These are phyloP conservation scores for Osmerus mordax DNA, from an alignment of 2,113 vertebrate genomes.

Conservation along the genomic window DNA sequence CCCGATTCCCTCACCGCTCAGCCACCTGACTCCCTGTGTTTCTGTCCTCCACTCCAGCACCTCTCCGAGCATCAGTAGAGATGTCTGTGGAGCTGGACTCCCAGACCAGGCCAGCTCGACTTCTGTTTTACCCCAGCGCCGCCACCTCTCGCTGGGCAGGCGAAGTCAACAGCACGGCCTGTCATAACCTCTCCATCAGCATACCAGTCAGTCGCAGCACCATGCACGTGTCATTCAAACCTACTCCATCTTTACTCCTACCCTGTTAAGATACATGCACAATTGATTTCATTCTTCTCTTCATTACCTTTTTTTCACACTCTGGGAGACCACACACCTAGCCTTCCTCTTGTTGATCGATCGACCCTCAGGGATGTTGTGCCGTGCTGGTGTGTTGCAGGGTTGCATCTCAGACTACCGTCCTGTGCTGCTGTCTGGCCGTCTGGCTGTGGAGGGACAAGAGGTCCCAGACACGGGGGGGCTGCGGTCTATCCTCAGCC, in stretches of 20 bases:
- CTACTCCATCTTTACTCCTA: neutral
- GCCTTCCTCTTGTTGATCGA: neutral
- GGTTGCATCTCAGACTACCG: slow-evolving; percentile 43
- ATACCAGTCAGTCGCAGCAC: neutral
- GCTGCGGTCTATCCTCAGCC: slow-evolving; percentile 34
- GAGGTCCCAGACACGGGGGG: slow-evolving; percentile 14
- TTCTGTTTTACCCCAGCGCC: slow-evolving; percentile 22
- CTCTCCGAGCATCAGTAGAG: slow-evolving; percentile 24
- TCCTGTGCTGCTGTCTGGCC: slow-evolving; percentile 30
- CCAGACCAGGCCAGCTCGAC: slow-evolving; percentile 5
- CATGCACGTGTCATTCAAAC: neutral
- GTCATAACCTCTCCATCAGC: slow-evolving; percentile 16
- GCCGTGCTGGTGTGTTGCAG: slow-evolving; percentile 17
- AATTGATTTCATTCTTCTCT: neutral
- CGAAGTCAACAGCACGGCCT: slow-evolving; percentile 14
- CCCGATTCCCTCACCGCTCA: too few relatives aligned
- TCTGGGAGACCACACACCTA: too few relatives aligned
- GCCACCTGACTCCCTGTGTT: neutral
- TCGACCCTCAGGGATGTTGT: neutral
- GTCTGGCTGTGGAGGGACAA: slow-evolving; percentile 13
- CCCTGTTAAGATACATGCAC: neutral
- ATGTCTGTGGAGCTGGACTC: slow-evolving; percentile 35
- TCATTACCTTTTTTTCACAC: neutral
- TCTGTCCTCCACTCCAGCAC: slow-evolving; percentile 8
- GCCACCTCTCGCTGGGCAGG: slow-evolving; percentile 18